These are phyloP conservation scores for Diadophis punctatus DNA, from an alignment of 2,113 vertebrate species.

Conservation along the genomic window DNA sequence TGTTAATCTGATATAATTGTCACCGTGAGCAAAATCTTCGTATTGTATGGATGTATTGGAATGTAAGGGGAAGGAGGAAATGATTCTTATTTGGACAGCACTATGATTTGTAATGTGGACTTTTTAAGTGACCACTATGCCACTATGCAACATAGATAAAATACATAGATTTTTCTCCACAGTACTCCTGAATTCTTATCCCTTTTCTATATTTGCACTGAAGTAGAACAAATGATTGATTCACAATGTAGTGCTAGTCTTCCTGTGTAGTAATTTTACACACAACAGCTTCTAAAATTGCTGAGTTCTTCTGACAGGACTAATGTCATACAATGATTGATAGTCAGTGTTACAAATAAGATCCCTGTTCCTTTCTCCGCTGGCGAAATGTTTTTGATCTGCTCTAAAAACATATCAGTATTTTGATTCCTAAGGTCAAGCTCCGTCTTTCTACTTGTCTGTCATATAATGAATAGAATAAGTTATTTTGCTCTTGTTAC, in stretches of 20 bases:
- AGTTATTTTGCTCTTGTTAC: slow-evolving; percentile 35
- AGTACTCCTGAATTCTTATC: background rate
- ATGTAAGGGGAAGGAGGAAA: background rate
- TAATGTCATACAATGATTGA: background rate
- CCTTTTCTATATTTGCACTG: background rate
- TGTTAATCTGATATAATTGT: too few relatives aligned
- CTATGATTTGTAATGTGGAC: background rate
- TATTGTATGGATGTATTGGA: background rate
- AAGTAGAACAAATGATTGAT: background rate
- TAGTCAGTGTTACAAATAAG: slow-evolving; percentile 22
- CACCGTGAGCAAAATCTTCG: background rate
- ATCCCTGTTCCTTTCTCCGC: background rate
- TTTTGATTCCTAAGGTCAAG: background rate
- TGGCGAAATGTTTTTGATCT: slow-evolving; percentile 15
- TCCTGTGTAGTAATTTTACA: background rate
- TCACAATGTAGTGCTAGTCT: background rate
- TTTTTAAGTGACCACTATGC: background rate
- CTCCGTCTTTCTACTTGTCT: slow-evolving; percentile 2
- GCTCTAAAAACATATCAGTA: background rate
- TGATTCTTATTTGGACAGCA: background rate
- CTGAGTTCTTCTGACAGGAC: background rate
- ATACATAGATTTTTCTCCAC: background rate
- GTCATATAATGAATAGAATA: background rate
- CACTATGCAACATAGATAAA: background rate
- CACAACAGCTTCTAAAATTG: background rate